Conservation (phyloP, 2,113 vertebrate species). For the Urocynchramus pylzowi region DNA sequence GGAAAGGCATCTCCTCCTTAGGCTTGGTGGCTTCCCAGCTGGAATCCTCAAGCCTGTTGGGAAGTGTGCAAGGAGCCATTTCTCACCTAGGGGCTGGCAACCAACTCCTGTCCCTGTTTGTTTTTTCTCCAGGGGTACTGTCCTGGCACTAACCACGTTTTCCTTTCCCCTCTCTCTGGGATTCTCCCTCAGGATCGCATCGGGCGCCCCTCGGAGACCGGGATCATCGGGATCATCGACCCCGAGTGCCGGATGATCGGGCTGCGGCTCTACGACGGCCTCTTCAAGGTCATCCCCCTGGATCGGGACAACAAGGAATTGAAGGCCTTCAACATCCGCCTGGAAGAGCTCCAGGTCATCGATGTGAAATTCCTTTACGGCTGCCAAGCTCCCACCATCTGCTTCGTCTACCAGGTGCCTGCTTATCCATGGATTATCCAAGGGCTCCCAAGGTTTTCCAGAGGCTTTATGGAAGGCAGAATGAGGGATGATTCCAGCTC, state of each 20-base stretch:
- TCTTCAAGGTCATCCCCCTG: slow-evolving; percentile 96
- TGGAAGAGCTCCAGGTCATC: slow-evolving; percentile 97
- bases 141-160: accelerated
- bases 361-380: slow-evolving; percentile 96
- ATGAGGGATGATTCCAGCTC: background rate
- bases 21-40: background rate
- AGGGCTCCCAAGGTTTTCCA: background rate
- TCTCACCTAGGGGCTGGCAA: background rate
- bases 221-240: slow-evolving; percentile 97
- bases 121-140: accelerated
- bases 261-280: slow-evolving; percentile 90
- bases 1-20: background rate
- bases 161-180: accelerated
- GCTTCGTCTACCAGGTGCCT: slow-evolving; percentile 96
- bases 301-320: slow-evolving; percentile 95
- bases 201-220: slow-evolving; percentile 94
- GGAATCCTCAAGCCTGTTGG: background rate
- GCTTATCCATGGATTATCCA: background rate
- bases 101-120: background rate
- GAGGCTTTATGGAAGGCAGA: background rate
- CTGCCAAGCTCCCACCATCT: slow-evolving; percentile 96
- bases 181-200: slow-evolving; percentile 85
- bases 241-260: slow-evolving; percentile 98
- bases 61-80: background rate
- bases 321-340: slow-evolving; percentile 96